Evolutionary conservation across 1,140 invertebrate species (phyloP), one percentile per base, ranked within the genome.

Genomic region (Ceratina calcarata): DNA sequence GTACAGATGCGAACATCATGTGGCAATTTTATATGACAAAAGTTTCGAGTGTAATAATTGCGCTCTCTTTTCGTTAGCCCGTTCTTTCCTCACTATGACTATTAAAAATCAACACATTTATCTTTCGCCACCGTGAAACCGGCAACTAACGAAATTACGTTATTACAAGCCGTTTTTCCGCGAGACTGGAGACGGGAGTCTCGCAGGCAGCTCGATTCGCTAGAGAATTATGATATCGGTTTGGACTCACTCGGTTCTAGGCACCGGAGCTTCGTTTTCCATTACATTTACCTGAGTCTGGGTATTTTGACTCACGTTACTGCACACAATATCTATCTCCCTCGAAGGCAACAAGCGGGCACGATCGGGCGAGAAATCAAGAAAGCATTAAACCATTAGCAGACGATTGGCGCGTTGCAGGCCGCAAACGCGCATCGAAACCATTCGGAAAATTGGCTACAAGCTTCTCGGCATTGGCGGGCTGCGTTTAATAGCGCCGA

Each of bases 341-440:
- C 15, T 45, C 45, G 18, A 57, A 37, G 58, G 37, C 37, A 45
- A 45, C 73, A 70, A 62, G 22, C 70, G 83, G 55, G 64, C 73
- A 81, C 71, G 71, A 62, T 78, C 68, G 58, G 71, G 68, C 79
- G 73, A 75, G 71, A 80, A 87, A 86, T 87, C 83, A 82, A 82
- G 77, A 62, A 79, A 78, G 82, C 76, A 87, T 86, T 87, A 82
- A 88, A 77, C 86, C 72, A 87, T 88, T 88, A 88, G 68, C 55
- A 51, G 78, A 55, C 80, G 70, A 83, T 86, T 80, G 78, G 78
- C 77, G 82, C 60, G 66, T 22, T 49, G 70, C 77, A 24, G 10
- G 53, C 61, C 51, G 37, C 37, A 45, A 45, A 3, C 61, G 3
- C 55, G 12, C 24, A 15, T 16, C 22, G 51, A 78, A 77, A 77